phyloP scores from a whole-genome alignment of 2,797 vertebrate genomes.

The Thripadectes ignobilis region DNA sequence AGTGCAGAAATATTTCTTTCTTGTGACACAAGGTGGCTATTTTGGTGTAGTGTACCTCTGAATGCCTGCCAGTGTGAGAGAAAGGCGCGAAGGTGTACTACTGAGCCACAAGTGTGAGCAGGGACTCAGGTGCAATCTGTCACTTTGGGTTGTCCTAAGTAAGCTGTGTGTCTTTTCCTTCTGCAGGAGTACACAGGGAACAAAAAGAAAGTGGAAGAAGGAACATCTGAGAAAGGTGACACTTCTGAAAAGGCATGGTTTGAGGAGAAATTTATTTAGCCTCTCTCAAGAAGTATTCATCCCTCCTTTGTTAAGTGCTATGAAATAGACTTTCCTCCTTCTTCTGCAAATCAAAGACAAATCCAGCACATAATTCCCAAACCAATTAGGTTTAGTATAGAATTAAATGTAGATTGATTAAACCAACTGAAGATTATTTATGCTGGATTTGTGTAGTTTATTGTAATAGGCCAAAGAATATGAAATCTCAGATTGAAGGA shows the following conservation, averaged over 20 bases:
- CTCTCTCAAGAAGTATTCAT: background rate
- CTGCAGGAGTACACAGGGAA: background rate
- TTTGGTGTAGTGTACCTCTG: background rate
- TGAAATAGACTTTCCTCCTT: background rate
- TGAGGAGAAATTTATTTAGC: background rate
- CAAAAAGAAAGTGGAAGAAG: background rate
- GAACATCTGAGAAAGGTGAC: background rate
- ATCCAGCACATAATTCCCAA: background rate
- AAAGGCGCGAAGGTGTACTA: rapidly evolving
- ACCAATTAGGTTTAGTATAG: background rate
- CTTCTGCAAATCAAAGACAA: background rate
- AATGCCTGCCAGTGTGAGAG: background rate
- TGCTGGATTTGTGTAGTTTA: background rate
- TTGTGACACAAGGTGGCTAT: background rate
- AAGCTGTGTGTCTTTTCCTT: background rate
- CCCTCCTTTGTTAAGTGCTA: background rate
- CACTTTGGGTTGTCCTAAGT: background rate
- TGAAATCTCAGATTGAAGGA: background rate
- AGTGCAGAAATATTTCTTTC: background rate
- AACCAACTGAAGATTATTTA: background rate
- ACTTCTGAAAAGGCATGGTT: background rate
- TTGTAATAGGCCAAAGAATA: background rate
- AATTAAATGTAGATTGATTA: background rate
- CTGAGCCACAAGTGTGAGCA: background rate
- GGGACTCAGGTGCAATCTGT: background rate